Base-by-base conservation (phyloP, 2,888 invertebrate genomes). In the Drosophila testacea region DNA sequence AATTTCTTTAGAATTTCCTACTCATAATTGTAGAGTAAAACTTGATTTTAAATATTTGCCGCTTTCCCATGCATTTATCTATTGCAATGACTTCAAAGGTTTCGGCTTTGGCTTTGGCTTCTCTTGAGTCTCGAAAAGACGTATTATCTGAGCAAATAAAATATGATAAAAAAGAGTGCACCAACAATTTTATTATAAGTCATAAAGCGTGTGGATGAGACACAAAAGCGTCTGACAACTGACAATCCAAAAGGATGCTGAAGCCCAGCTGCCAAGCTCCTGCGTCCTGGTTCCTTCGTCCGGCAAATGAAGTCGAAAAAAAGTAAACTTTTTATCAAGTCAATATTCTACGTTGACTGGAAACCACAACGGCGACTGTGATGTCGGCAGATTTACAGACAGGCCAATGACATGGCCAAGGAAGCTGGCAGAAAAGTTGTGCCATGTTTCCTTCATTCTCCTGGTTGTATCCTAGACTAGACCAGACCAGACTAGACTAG, bases 261-360 rank as follows among this genome's bases (percentile, higher is more conserved):
- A 27, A 30, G 62, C 60, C 44, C 46, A 22, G 36, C 56, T 57
- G 36, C 44, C 30, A 11, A n/a, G 36, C 39, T 36, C 34, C 34
- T 47, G 13, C 16, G 27, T 46, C 32, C 54, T 27, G 50, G 1
- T 5, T 32, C 9, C 38, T n/a, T 48, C 39, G 71, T 59, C 68
- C 75, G 56, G 72, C 67, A 75, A 73, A 77, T 77, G 69, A 76
- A 79, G 77, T 77, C 69, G 64, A 73, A 79, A 69, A 22, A 63
- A 71, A 55, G 67, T 74, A 65, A 84, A 87, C 80, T 81, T 87
- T 83, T 84, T 86, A 81, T 84, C 75, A 85, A 85, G 86, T 86
- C 85, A 86, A 85, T 87, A 83, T 86, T 87, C 69, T 80, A 83
- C 85, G 79, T 77, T 87, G 79, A 65, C 84, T 83, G 79, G 60